Base-by-base conservation (phyloP, 2,113 vertebrate genomes). In the Dolichotis patagonum region DNA sequence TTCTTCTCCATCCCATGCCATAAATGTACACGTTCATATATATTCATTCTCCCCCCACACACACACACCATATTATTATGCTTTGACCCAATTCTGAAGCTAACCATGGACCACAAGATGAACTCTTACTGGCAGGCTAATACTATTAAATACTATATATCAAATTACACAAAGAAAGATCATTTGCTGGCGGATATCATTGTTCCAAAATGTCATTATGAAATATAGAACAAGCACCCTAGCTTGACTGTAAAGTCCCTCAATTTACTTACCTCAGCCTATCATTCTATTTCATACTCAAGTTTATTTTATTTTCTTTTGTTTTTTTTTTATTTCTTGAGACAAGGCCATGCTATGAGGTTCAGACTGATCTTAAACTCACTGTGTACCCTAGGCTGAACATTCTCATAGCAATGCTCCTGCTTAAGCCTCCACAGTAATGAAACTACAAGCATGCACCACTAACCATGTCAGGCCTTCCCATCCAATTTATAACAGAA, bases 61-160 rank as follows among this genome's bases (percentile, higher is more conserved):
- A 71, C 4, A 43, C 14, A 43, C 4, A 78, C 32, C 67, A 20
- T 78, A 26, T 82, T 35, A 85, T 30, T 41, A 73, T 77, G 58
- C 84, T 84, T 78, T 78, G 19, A 60, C 32, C 75, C 71, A 78
- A 85, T 35, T 80, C 67, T 52, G 26, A 52, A 91, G 38, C 35
- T 95, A 89, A 82, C 46, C 2, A 5, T 43, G 28, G 28, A 3
- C 1, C 19, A 43, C 4, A 65, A 60, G 28, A 82, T 78, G 38
- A 92, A 71, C 9, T 46, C 54, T 7, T 46, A 71, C 2, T 20
- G 14, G 12, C 14, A 38, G 35, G 43, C 22, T 67, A 71, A 78
- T 73, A 78, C 63, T 78, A 78, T 67, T 93, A 96, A 96, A 78
- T 73, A 83, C 22, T 56, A 22, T 41, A 60, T n/a, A 88, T 38